A percentile compares a stretch with the other conserved stretches of the same genome.
phyloP scores from a whole-genome alignment of 2,113 vertebrate species.

The Spea bombifrons region DNA sequence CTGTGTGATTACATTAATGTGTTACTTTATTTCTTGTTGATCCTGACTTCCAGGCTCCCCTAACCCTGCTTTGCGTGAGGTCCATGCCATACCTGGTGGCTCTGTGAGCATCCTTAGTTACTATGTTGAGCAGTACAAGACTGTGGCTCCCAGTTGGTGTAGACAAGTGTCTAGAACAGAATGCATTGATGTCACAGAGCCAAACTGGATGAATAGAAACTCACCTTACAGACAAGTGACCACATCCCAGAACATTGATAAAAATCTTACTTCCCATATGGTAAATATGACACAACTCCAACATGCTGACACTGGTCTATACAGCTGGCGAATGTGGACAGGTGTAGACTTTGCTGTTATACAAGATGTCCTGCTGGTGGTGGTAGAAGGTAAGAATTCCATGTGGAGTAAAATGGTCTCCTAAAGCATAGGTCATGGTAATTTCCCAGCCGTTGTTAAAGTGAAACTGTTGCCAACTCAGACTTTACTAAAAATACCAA shows the following conservation, averaged over 20 bases:
- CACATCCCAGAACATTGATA: background rate
- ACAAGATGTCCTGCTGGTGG: constrained; percentile 16
- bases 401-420: background rate
- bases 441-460: too few species aligned
- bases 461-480: too few species aligned
- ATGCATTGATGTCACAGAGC: constrained; percentile 9
- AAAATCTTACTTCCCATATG: background rate
- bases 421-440: too few species aligned
- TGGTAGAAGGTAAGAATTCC: constrained; percentile 15
- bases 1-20: background rate
- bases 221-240: background rate
- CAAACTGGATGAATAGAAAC: background rate
- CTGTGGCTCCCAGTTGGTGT: constrained; percentile 20
- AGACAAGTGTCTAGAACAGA: constrained; percentile 19
- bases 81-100: constrained; percentile 4
- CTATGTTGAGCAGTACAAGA: constrained; percentile 5
- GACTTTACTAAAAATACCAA: too few species aligned
- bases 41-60: constrained; percentile 8
- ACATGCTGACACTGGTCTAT: constrained; percentile 28
- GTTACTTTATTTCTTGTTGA: background rate
- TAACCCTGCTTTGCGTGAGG: background rate
- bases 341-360: constrained; percentile 7
- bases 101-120: constrained; percentile 9
- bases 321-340: constrained; percentile 30
- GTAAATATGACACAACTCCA: constrained; percentile 33